These are phyloP conservation scores for Siniperca chuatsi DNA, from an alignment of 2,113 vertebrate species.

Conservation along the genomic window DNA sequence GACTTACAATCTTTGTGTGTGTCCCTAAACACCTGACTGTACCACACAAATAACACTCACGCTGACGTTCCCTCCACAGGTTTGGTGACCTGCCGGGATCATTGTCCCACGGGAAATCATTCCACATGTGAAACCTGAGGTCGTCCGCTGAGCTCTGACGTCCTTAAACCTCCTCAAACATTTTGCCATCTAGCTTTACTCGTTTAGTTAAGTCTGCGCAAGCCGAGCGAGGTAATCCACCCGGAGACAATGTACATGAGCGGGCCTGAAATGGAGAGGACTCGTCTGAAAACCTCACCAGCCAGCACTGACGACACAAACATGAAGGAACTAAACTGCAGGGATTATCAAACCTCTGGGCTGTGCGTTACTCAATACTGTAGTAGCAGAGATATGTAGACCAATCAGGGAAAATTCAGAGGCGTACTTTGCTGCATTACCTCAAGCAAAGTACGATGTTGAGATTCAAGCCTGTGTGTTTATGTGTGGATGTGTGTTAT, in stretches of 20 bases:
- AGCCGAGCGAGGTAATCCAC: slow-evolving; percentile 1
- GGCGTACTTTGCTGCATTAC: not conserved
- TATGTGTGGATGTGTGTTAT: not conserved
- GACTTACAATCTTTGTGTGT: too few species aligned
- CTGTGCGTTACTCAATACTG: not conserved
- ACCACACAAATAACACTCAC: not conserved
- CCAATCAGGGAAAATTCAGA: not conserved
- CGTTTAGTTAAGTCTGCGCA: not conserved
- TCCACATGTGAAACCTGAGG: not conserved
- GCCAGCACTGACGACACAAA: not conserved
- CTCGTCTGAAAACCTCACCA: not conserved
- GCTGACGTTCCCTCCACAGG: not conserved
- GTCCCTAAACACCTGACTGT: not conserved
- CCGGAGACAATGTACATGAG: not conserved
- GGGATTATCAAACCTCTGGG: slow-evolving; percentile 4
- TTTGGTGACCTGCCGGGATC: not conserved
- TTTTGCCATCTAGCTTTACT: not conserved
- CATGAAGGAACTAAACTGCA: not conserved
- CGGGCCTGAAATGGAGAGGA: slow-evolving; percentile 2
- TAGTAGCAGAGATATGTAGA: not conserved
- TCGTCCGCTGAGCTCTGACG: not conserved
- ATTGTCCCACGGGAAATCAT: not conserved
- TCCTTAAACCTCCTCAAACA: not conserved
- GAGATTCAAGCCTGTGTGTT: not conserved
- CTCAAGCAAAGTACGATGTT: not conserved